These are phyloP conservation scores for Orchesella flavescens DNA, from an alignment of 2,888 invertebrate genomes.

Conservation along the genomic window DNA sequence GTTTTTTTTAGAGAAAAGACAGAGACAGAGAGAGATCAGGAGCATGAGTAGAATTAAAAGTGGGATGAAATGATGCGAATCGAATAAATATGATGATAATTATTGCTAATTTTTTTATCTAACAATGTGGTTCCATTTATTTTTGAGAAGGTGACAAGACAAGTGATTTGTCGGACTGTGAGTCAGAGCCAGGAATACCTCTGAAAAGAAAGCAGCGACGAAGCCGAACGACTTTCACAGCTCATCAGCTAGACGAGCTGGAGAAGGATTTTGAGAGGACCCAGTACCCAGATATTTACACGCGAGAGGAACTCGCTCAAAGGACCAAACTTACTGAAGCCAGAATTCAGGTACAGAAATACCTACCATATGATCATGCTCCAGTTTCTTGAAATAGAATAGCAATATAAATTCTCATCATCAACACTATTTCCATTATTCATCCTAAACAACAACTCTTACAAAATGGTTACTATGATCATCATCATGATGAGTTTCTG, in stretches of 20 bases:
- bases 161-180: constrained; percentile 83
- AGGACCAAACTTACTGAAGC: constrained; percentile 79
- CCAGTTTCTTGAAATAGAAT: neutral
- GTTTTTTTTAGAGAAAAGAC: neutral
- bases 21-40: too few relatives aligned
- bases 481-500: too few relatives aligned
- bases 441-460: too few relatives aligned
- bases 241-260: constrained; percentile 31
- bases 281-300: constrained; percentile 42
- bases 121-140: neutral
- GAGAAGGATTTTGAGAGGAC: constrained; percentile 29
- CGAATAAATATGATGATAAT: neutral
- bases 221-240: constrained; percentile 40
- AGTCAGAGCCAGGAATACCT: constrained; percentile 92
- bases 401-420: neutral
- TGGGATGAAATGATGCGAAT: constrained; percentile 51
- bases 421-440: neutral
- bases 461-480: too few relatives aligned
- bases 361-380: neutral
- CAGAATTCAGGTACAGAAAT: constrained; percentile 85
- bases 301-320: neutral
- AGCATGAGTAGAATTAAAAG: constrained; percentile 50
- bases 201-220: constrained; percentile 92
- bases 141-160: constrained; percentile 74
- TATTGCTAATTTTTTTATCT: too few relatives aligned